These are phyloP conservation scores for Magallana gigas DNA, from an alignment of 1,140 invertebrate species.

Conservation along the genomic window DNA sequence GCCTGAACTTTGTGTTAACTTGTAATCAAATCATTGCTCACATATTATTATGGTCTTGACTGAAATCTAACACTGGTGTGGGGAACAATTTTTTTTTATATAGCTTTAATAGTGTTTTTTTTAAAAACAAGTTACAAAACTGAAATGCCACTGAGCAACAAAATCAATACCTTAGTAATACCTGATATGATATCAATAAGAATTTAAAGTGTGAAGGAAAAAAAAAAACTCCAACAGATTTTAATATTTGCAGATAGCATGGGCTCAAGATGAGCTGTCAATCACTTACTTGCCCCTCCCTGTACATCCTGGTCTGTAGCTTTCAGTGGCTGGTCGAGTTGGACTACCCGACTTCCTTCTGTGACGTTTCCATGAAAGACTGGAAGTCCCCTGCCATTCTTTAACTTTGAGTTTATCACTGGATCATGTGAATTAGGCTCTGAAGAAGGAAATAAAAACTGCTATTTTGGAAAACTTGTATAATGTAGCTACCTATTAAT, in stretches of 20 bases:
- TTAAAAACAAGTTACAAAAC: too few species aligned
- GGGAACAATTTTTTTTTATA: too few species aligned
- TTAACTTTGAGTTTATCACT: constrained; percentile 61
- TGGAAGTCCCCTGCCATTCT: constrained; percentile 65
- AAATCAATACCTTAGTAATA: too few species aligned
- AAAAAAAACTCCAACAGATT: too few species aligned
- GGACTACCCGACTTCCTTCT: constrained; percentile 69
- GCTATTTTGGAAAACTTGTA: background rate
- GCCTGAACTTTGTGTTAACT: background rate
- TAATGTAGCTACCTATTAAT: too few species aligned
- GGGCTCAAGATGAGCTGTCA: background rate
- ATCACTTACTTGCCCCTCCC: constrained; percentile 70
- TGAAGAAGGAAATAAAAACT: constrained; percentile 58
- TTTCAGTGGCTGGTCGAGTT: constrained; percentile 65
- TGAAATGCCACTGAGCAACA: too few species aligned
- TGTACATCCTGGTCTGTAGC: constrained; percentile 69
- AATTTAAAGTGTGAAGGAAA: too few species aligned
- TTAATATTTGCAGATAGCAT: too few species aligned
- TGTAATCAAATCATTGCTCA: background rate
- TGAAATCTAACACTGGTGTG: too few species aligned
- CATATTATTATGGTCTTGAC: background rate
- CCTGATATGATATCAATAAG: too few species aligned
- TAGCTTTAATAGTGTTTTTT: too few species aligned
- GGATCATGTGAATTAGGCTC: constrained; percentile 71
- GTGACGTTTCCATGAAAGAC: constrained; percentile 70